Evolutionary conservation across 1,140 invertebrate genomes (phyloP).

Genomic region (Oryzaephilus surinamensis): DNA sequence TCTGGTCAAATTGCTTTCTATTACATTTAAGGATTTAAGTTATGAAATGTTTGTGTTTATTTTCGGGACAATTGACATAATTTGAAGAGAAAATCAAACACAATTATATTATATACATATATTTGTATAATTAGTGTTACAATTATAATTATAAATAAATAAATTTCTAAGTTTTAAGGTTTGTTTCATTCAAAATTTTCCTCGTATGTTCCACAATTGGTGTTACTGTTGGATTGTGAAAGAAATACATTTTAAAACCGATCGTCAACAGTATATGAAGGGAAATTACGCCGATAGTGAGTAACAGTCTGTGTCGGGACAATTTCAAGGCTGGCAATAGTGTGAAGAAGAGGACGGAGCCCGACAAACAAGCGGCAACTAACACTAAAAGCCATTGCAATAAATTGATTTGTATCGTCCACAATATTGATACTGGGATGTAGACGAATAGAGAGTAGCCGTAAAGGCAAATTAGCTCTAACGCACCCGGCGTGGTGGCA

Average conservation of each 20-base stretch:
- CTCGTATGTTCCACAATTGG: not conserved
- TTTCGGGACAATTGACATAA: not conserved
- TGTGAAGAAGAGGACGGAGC: constrained; percentile 72
- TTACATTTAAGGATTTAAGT: not conserved
- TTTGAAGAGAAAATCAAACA: constrained; percentile 6
- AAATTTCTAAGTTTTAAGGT: constrained; percentile 5
- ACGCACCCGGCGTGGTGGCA: constrained; percentile 50
- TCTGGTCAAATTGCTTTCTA: not conserved
- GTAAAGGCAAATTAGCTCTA: constrained; percentile 84
- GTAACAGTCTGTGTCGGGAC: constrained; percentile 54
- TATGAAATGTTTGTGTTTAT: constrained; percentile 3
- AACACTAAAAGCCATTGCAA: constrained; percentile 82
- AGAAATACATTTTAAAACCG: constrained; percentile 76
- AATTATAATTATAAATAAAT: constrained; percentile 9
- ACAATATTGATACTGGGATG: constrained; percentile 86
- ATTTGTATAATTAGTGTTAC: constrained; percentile 11
- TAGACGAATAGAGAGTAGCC: constrained; percentile 93
- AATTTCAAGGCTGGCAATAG: constrained; percentile 65
- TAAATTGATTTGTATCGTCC: constrained; percentile 75
- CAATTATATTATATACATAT: constrained; percentile 3
- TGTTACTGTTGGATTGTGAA: constrained; percentile 38
- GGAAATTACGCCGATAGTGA: constrained; percentile 55
- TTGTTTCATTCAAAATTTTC: not conserved
- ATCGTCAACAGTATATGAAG: constrained; percentile 72
- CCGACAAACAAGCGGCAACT: constrained; percentile 68